Base-by-base conservation (phyloP, 1,140 invertebrate genomes). In the Papilio polytes region DNA sequence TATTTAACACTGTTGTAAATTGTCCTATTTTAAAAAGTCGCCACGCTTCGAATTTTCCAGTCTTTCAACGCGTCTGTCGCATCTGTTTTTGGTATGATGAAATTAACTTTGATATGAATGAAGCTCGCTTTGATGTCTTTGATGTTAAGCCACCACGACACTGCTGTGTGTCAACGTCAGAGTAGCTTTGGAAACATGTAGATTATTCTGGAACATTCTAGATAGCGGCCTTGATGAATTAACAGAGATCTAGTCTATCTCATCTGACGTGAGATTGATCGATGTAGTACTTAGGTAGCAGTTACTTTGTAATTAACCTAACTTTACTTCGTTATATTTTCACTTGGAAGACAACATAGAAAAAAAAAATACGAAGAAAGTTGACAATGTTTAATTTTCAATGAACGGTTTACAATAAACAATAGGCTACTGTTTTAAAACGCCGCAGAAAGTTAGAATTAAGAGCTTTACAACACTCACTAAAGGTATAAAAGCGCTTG, bases 241-340 rank as follows among this genome's bases (percentile, higher is more conserved):
- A 76, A 9, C 74, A 46, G 12, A 76, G 74, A 76, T 51, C 74
- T 48, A 22, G 41, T 12, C 13, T 76, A n/a, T 74, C 73, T 74
- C 59, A 53, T 76, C 74, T 76, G 41, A 48, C 41, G 10, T 76
- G 15, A 76, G 41, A 48, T 22, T 76, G 44, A 76, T 76, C 74
- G 46, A 51, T 76, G 74, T 74, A 20, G 18, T 76, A 76, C n/a
- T 76, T 51, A 18, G 13, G 63, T 31, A 31, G 12, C 22, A 15
- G 26, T 31, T 70, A 36, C 6, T 56, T 9, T 56, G 18, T n/a
- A 20, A n/a, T 36, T 41, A 41, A 7, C 36, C 8, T 36, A 36
- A 41, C 7, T 15, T 18, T 7, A 56, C 4, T 8, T 56, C 20
- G 8, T 7, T 56, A 56, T 56, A 56, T 56, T n/a, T 53, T n/a